phyloP scores from a whole-genome alignment of 1,140 invertebrate genomes.

The Ladona fulva region DNA sequence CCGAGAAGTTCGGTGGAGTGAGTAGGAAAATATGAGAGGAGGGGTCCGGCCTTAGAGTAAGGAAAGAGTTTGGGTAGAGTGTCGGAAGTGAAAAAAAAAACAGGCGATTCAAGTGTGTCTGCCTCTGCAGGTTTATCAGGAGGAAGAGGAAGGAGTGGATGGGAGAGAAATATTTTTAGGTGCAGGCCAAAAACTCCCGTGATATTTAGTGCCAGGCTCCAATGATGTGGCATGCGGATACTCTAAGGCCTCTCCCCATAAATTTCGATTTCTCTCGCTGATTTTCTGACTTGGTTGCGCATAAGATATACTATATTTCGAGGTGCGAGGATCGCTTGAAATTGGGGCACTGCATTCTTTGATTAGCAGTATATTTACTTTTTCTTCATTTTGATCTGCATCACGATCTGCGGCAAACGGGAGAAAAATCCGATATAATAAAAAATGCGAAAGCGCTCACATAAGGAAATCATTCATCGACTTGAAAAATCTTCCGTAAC shows the following conservation, averaged over 20 bases:
- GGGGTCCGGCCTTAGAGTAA: background rate
- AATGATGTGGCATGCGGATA: background rate
- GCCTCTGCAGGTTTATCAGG: background rate
- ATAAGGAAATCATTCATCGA: too few species aligned
- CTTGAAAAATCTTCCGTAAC: too few species aligned
- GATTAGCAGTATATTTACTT: too few species aligned
- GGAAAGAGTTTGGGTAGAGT: background rate
- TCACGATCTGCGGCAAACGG: too few species aligned
- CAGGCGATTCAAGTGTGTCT: background rate
- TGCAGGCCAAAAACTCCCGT: background rate
- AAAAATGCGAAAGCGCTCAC: too few species aligned
- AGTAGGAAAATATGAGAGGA: background rate
- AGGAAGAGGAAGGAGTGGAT: background rate
- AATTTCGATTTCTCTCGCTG: too few species aligned
- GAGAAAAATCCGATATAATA: too few species aligned
- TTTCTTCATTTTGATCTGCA: too few species aligned
- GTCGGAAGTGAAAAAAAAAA: background rate
- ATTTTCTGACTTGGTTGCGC: too few species aligned
- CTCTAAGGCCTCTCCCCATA: background rate
- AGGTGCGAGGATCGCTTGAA: too few species aligned
- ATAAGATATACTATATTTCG: too few species aligned
- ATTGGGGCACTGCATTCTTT: too few species aligned
- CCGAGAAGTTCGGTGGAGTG: background rate
- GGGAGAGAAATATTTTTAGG: background rate
- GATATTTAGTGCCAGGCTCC: conserved; percentile 1